Percentiles rank a stretch among this genome's conserved stretches.
Conservation (phyloP, 2,797 vertebrate genomes). For the Diceros bicornis region DNA sequence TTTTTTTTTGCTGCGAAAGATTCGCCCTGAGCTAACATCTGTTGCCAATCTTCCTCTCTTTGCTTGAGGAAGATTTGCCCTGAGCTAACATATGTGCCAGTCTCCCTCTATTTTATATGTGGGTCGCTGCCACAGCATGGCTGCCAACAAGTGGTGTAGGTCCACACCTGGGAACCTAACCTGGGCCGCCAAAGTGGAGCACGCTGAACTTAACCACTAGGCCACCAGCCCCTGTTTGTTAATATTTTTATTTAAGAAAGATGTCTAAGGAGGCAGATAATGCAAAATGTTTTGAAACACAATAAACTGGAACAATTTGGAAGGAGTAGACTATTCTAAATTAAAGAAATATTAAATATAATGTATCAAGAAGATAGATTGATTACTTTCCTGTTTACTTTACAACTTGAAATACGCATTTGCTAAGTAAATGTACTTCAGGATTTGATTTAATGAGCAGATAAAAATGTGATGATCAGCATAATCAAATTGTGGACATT, state of each 20-base stretch:
- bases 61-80: no score
- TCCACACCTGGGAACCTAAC: no score
- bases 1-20: no score
- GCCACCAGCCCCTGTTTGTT: not conserved
- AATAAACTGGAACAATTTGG: not conserved
- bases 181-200: no score
- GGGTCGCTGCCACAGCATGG: no score
- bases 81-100: no score
- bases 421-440: conserved; percentile 29
- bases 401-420: conserved; percentile 12
- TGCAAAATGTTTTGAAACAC: conserved; percentile 45
- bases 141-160: no score
- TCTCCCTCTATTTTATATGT: no score
- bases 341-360: conserved; percentile 27
- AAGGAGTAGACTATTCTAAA: conserved; percentile 15
- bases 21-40: no score
- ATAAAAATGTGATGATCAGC: conserved; percentile 19
- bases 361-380: not conserved
- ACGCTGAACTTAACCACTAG: no score
- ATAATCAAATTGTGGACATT: conserved; percentile 9
- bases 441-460: conserved; percentile 32
- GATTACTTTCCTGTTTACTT: conserved; percentile 26
- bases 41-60: no score
- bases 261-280: not conserved
- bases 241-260: not conserved